Evolutionary conservation across 2,113 vertebrate species (phyloP).

Genomic region (Calyptomena viridis): DNA sequence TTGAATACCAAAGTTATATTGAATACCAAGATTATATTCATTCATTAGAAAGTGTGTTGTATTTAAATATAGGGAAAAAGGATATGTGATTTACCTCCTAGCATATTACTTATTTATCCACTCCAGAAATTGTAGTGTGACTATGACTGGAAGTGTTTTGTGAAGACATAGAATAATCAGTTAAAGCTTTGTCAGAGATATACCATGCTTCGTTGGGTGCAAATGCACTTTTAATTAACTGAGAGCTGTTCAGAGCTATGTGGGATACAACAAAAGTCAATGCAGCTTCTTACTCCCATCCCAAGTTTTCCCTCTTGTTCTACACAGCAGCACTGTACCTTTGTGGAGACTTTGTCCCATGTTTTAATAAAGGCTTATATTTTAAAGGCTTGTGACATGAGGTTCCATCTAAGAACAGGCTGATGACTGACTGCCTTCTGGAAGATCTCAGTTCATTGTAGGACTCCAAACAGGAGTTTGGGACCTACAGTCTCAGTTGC

Average conservation of each 20-base stretch:
- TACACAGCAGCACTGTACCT: not conserved
- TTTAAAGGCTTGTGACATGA: not conserved
- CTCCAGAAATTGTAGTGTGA: not conserved
- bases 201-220: not conserved
- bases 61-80: not conserved
- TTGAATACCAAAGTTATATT: no score
- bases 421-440: not conserved
- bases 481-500: not conserved
- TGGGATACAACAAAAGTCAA: not conserved
- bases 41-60: not conserved
- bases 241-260: not conserved
- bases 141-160: not conserved
- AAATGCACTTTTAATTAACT: not conserved
- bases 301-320: not conserved
- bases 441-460: not conserved
- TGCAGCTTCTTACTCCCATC: not conserved
- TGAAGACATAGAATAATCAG: not conserved
- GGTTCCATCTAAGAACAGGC: not conserved
- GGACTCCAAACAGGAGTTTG: not conserved
- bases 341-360: not conserved
- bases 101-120: not conserved
- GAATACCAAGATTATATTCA: not conserved
- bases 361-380: not conserved
- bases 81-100: not conserved
- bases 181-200: not conserved